Evolutionary conservation across 2,888 invertebrate genomes (phyloP).

Genomic region (Athalia circularis): DNA sequence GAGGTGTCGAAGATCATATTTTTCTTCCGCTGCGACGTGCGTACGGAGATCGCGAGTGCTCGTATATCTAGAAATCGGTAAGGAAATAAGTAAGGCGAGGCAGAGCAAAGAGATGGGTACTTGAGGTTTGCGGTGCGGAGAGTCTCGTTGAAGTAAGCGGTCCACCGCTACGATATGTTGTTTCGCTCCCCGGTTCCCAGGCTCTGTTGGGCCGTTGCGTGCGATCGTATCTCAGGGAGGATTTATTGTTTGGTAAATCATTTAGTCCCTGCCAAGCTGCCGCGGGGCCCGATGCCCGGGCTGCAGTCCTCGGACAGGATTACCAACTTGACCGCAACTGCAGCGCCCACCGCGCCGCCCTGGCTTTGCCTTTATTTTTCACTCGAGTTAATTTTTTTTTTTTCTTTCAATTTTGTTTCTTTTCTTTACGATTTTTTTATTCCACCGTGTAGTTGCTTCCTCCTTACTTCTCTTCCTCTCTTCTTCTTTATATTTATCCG

Average conservation of each 20-base stretch:
- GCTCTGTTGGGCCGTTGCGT: slow-evolving; percentile 63
- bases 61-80: too few species aligned
- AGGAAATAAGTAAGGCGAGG: slow-evolving; percentile 6
- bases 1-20: too few species aligned
- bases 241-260: slow-evolving; percentile 74
- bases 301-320: slow-evolving; percentile 41
- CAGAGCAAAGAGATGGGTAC: neutral
- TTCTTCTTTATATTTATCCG: neutral
- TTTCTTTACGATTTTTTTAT: neutral
- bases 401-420: neutral
- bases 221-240: slow-evolving; percentile 71
- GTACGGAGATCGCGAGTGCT: too few species aligned
- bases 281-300: slow-evolving; percentile 61
- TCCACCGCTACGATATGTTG: slow-evolving; percentile 50
- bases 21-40: too few species aligned
- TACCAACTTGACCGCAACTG: slow-evolving; percentile 41
- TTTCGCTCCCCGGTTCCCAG: slow-evolving; percentile 72
- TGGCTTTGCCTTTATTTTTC: slow-evolving; percentile 42
- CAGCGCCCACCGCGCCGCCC: slow-evolving; percentile 30
- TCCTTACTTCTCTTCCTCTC: neutral
- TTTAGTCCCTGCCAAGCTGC: slow-evolving; percentile 73
- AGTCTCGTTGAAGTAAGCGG: slow-evolving; percentile 56
- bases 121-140: slow-evolving; percentile 2
- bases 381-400: slow-evolving; percentile 17
- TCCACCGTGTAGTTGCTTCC: neutral